Evolutionary conservation across 2,113 vertebrate species (phyloP), one percentile per base, ranked within the genome.

Genomic region (Rutilus rutilus): DNA sequence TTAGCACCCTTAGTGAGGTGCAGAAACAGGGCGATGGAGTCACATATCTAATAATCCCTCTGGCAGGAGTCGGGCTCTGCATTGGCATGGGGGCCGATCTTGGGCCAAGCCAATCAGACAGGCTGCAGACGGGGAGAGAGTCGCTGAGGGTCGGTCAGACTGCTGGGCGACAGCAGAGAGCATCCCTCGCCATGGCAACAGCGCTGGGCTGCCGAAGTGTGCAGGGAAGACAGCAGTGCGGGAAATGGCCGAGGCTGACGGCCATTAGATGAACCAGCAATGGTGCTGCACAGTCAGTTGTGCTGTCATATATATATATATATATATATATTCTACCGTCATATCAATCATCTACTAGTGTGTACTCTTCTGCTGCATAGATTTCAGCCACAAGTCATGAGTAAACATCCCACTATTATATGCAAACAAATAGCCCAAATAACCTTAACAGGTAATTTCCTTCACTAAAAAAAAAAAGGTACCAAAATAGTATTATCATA

Each of bases 151-250:
- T 92, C 90, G 92, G 93, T 91, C 89, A 89, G 90, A 92, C 92
- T 93, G 93, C 93, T 92, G 93, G 92, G 91, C 91, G 91, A 92
- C 90, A 89, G 90, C 88, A 89, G 91, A 79, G 89, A 91, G 86
- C 91, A 90, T 88, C 82, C 84, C 90, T 94, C 88, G 88, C 93
- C 93, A 94, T 94, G 91, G 94, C 91, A 95, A 95, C 94, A 94
- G 90, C 87, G 92, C 91, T 91, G 90, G 89, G 90, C 78, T 85
- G 50, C 78, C 69, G 74, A 76, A 77, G 67, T 79, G 67, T 83
- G 57, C 33, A 88, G 78, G 11, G 77, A 87, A 69, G 64, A 85
- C 79, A 52, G 88, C 47, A 87, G 84, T 57, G 73, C 25, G 65
- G 86, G 78, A 86, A 86, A 89, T 79, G 78, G 86, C 60, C 27